Base-by-base conservation (phyloP, 2,888 invertebrate genomes). In the Agriopis aurantiaria region DNA sequence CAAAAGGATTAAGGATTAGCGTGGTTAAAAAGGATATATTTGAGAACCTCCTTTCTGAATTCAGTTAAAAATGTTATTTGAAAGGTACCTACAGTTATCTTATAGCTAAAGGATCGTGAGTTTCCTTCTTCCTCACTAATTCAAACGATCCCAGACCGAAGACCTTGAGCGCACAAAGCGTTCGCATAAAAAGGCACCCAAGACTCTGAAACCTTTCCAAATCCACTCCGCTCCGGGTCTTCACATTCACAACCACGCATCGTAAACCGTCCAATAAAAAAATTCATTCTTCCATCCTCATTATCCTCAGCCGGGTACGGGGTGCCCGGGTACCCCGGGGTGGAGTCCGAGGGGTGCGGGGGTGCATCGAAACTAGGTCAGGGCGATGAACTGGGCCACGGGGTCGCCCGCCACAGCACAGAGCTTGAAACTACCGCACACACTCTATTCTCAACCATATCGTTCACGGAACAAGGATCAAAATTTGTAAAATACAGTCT, bases 301-400 rank as follows among this genome's bases (percentile, higher is more conserved):
- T 77, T 77, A 75, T 77, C 75, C 65, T 72, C 73, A 73, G 75
- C 71, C 67, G 78, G 72, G 81, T 75, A 76, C 76, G 55, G 64
- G 65, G 64, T 68, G 66, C 46, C 59, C 57, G 17, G 17, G 17
- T 23, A 23, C 17, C 17, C 17, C 17, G 5, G 69, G 71, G 66
- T 57, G 55, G 68, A 48, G 68, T 67, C 52, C 65, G 33, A 48
- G 70, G 53, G 57, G 65, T 45, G 68, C 57, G 72, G 71, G 73
- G 71, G 74, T 69, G 72, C 70, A 71, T 58, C 66, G 53, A 71
- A 85, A 82, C 75, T 85, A 78, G 85, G 86, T 86, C 86, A 85
- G 86, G 86, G 79, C 86, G 80, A 83, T 86, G 86, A 85, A 85
- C 85, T 85, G 81, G 85, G 84, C 75, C 84, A 83, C 81, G 69